These are phyloP conservation scores for Platichthys flesus DNA, from an alignment of 2,113 vertebrate genomes.

Conservation along the genomic window DNA sequence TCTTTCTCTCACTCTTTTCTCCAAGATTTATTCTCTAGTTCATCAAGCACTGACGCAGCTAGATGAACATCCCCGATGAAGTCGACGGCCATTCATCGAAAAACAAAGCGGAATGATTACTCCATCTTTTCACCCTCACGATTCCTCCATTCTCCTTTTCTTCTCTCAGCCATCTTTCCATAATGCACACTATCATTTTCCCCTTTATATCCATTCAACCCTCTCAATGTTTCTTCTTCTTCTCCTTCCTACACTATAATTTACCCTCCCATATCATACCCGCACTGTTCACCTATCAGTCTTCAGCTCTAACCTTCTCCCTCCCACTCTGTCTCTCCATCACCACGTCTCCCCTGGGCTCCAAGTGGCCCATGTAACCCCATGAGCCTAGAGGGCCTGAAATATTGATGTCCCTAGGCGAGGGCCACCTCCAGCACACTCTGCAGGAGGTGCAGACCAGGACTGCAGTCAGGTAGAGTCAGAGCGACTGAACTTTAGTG, in stretches of 20 bases:
- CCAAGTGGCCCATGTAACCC: conserved; percentile 35
- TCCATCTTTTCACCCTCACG: neutral
- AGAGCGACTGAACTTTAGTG: conserved; percentile 41
- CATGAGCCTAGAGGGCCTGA: conserved; percentile 56
- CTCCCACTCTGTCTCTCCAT: conserved; percentile 44
- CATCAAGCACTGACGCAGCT: conserved; percentile 21
- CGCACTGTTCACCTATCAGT: conserved; percentile 17
- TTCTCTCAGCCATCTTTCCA: conserved; percentile 2
- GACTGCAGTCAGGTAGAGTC: conserved; percentile 17
- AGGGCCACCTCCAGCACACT: conserved; percentile 56
- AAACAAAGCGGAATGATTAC: conserved; percentile 18
- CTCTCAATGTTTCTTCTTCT: conserved; percentile 14
- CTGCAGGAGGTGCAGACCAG: conserved; percentile 40
- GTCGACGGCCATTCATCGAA: conserved; percentile 19
- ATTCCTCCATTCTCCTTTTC: neutral
- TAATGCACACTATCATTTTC: conserved; percentile 40
- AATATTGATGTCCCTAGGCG: conserved; percentile 71
- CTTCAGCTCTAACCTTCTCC: conserved; percentile 34
- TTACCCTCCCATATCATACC: conserved; percentile 21
- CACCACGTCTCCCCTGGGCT: conserved; percentile 47
- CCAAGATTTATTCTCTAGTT: conserved; percentile 10
- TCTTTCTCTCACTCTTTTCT: conserved; percentile 2
- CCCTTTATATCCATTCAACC: conserved; percentile 27
- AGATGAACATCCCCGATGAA: conserved; percentile 3
- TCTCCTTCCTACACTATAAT: conserved; percentile 28